Evolutionary conservation across 2,113 vertebrate species (phyloP).

Genomic region (Australoheros scitulus): DNA sequence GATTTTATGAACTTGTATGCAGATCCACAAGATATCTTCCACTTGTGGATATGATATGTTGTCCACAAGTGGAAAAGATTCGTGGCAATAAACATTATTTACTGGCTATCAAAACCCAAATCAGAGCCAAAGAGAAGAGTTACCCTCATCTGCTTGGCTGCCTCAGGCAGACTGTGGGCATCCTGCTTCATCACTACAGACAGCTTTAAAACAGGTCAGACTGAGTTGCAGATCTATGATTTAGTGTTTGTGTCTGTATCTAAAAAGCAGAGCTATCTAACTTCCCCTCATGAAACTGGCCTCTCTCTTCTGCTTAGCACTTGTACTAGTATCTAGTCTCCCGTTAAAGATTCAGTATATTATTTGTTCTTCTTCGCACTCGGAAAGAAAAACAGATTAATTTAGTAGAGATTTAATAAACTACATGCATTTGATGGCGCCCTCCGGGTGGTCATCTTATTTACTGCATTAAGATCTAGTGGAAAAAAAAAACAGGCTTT

Average conservation of each 20-base stretch:
- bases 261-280: constrained; percentile 1
- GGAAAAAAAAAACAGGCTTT: background rate
- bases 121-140: background rate
- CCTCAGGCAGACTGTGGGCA: constrained; percentile 12
- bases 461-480: background rate
- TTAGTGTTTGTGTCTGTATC: constrained; percentile 5
- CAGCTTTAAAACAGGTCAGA: constrained; percentile 12
- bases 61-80: background rate
- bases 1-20: background rate
- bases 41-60: background rate
- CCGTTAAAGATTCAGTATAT: background rate
- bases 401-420: background rate
- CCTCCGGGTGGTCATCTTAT: background rate
- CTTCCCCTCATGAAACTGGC: background rate
- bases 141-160: background rate
- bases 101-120: background rate
- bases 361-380: background rate
- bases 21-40: background rate
- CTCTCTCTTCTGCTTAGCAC: background rate
- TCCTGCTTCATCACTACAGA: constrained; percentile 35
- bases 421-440: no score
- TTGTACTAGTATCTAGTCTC: background rate
- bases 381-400: background rate
- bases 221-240: constrained; percentile 11
- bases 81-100: background rate